Evolutionary conservation across 2,113 vertebrate species (phyloP).

Genomic region (Neogale vison): DNA sequence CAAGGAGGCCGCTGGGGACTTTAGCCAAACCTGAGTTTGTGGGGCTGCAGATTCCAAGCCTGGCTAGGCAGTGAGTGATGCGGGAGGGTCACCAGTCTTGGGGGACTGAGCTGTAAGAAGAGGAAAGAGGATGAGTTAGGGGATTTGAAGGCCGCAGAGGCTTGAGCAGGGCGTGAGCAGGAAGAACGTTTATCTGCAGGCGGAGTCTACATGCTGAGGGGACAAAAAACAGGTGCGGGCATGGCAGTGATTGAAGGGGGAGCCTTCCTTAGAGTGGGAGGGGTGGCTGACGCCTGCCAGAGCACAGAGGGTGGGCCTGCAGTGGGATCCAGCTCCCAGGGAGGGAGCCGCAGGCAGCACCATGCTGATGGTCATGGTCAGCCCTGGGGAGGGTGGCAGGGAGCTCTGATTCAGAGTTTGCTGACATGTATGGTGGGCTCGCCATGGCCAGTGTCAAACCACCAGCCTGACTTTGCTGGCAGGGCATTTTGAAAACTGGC

Average conservation of each 20-base stretch:
- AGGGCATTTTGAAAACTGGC: not conserved
- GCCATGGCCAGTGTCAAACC: not conserved
- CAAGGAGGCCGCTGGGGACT: not conserved
- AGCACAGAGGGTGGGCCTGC: not conserved
- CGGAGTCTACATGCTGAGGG: fast-evolving
- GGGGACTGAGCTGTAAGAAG: not conserved
- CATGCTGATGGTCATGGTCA: not conserved
- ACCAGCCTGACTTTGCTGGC: not conserved
- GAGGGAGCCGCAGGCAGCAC: fast-evolving
- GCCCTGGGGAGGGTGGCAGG: not conserved
- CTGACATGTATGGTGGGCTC: fast-evolving
- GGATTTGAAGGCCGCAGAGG: not conserved
- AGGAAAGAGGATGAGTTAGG: not conserved
- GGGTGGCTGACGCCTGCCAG: not conserved
- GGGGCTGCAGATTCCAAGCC: not conserved
- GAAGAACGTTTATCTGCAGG: not conserved
- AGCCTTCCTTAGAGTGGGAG: not conserved
- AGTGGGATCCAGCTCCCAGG: not conserved
- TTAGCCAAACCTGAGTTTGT: not conserved
- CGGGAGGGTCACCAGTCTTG: not conserved
- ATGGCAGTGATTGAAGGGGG: not conserved
- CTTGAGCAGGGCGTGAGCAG: not conserved
- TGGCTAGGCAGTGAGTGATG: not conserved
- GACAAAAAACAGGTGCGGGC: too few relatives aligned
- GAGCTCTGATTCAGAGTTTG: not conserved